A percentile compares a stretch with the other conserved stretches of the same genome.
These are phyloP conservation scores for Drosophila teissieri DNA, from an alignment of 1,140 invertebrate genomes.

Conservation along the genomic window DNA sequence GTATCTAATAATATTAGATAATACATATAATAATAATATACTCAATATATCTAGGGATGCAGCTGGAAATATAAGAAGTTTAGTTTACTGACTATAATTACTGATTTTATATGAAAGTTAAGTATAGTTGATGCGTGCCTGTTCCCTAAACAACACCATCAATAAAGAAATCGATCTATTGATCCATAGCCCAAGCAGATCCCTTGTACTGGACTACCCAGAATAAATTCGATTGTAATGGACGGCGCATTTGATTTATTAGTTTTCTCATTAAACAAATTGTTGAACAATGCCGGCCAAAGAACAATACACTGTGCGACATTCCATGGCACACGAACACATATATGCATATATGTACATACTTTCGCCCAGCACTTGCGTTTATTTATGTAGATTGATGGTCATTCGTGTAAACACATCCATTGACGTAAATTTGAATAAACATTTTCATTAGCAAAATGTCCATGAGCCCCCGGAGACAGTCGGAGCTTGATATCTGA, in stretches of 20 bases:
- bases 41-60: too few relatives aligned
- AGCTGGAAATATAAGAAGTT: too few relatives aligned
- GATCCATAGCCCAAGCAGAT: constrained; percentile 10
- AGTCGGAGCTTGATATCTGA: constrained; percentile 19
- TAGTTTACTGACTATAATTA: too few relatives aligned
- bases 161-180: constrained; percentile 39
- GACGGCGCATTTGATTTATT: constrained; percentile 74
- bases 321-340: constrained; percentile 10
- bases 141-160: not conserved
- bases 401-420: constrained; percentile 68
- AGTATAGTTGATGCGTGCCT: too few relatives aligned
- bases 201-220: not conserved
- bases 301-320: constrained; percentile 28
- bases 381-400: constrained; percentile 74
- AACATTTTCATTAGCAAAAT: constrained; percentile 81
- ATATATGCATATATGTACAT: not conserved
- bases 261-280: constrained; percentile 79
- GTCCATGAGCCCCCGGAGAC: constrained; percentile 55
- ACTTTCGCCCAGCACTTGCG: constrained; percentile 13
- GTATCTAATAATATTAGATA: too few relatives aligned
- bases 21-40: too few relatives aligned
- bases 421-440: constrained; percentile 81
- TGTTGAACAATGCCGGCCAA: constrained; percentile 60
- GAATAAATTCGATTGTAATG: constrained; percentile 55
- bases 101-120: too few relatives aligned